Percentiles rank a stretch among this genome's conserved stretches.
phyloP scores from a whole-genome alignment of 2,888 invertebrate species.

The Miltochrista miniata region DNA sequence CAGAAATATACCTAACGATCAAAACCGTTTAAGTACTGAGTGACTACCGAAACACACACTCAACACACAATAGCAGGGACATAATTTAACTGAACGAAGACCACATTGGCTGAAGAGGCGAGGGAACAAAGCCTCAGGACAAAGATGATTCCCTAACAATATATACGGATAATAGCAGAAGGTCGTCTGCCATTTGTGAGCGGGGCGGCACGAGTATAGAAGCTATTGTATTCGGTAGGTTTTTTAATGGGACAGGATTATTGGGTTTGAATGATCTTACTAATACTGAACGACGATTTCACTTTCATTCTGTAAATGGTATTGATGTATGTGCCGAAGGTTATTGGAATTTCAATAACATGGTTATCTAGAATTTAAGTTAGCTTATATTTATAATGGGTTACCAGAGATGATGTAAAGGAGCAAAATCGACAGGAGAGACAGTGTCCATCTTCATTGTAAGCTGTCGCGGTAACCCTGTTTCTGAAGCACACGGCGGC shows the following conservation, averaged over 20 bases:
- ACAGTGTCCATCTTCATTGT: too few relatives aligned
- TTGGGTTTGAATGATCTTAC: slow-evolving; percentile 40
- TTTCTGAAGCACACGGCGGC: too few relatives aligned
- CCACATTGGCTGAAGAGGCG: slow-evolving; percentile 40
- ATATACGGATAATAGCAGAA: slow-evolving; percentile 49
- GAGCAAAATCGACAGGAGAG: too few relatives aligned
- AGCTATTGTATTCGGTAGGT: slow-evolving; percentile 40
- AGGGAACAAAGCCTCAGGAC: slow-evolving; percentile 42
- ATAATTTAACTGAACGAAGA: slow-evolving; percentile 55
- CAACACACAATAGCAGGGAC: slow-evolving; percentile 37
- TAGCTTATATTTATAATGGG: too few relatives aligned
- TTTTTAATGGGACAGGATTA: slow-evolving; percentile 44
- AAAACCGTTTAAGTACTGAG: background rate
- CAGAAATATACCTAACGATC: too few relatives aligned
- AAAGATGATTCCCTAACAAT: slow-evolving; percentile 50
- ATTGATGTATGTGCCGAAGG: too few relatives aligned
- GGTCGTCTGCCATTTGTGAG: slow-evolving; percentile 38
- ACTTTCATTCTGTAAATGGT: slow-evolving; percentile 5
- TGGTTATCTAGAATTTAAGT: too few relatives aligned
- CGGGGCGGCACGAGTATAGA: slow-evolving; percentile 28
- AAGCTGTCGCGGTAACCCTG: too few relatives aligned
- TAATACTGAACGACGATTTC: slow-evolving; percentile 20
- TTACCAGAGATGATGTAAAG: too few relatives aligned
- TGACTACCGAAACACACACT: slow-evolving; percentile 37
- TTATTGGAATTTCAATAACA: too few relatives aligned